These are phyloP conservation scores for Macrochelys suwanniensis DNA, from an alignment of 2,797 vertebrate genomes.

Conservation along the genomic window DNA sequence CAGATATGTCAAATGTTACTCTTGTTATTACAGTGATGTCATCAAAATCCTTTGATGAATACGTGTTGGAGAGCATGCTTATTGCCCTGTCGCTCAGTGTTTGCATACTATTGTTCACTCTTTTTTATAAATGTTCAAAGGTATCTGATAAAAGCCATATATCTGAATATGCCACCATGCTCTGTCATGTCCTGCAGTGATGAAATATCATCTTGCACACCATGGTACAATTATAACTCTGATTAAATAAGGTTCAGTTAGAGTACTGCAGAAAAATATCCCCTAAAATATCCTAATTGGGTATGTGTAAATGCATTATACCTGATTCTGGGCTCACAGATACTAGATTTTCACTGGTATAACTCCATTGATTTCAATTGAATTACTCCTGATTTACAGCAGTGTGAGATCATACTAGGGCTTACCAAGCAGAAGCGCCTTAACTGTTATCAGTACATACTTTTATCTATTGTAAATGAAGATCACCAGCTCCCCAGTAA, in stretches of 20 bases:
- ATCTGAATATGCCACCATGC: neutral
- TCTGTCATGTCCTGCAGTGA: neutral
- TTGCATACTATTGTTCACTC: neutral
- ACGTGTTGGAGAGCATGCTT: neutral
- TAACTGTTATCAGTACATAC: neutral
- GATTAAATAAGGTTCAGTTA: neutral
- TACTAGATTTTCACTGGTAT: neutral
- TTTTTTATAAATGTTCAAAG: neutral
- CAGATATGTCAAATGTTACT: neutral
- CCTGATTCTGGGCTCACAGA: neutral
- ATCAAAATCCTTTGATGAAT: neutral
- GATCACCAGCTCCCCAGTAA: neutral
- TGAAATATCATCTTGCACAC: neutral
- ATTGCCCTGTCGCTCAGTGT: neutral
- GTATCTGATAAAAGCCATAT: neutral
- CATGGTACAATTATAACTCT: fast-evolving
- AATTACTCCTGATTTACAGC: fast-evolving
- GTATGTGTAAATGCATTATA: neutral
- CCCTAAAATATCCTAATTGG: neutral
- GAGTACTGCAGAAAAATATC: neutral
- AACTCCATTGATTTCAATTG: neutral
- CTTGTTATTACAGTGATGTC: neutral
- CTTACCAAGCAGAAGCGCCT: neutral
- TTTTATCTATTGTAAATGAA: neutral
- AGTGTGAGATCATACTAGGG: neutral